These are phyloP conservation scores for Battus philenor DNA, from an alignment of 1,140 invertebrate genomes.

Conservation along the genomic window DNA sequence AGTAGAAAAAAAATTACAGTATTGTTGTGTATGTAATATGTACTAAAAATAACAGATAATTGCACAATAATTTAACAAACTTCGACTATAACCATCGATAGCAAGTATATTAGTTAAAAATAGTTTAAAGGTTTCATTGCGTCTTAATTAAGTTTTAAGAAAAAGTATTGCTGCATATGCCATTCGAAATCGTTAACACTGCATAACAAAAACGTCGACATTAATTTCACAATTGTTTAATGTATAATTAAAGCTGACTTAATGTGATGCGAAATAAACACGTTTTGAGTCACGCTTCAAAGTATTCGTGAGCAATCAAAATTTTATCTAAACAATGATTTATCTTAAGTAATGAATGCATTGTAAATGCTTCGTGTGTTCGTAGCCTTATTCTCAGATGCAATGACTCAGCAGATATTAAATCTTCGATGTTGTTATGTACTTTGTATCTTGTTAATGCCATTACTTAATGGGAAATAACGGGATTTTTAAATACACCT, in stretches of 20 bases:
- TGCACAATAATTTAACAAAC: no score
- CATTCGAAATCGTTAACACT: no score
- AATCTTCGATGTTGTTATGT: background rate
- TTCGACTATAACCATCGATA: no score
- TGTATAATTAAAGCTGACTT: conserved; percentile 22
- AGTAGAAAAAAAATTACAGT: no score
- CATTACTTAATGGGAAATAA: background rate
- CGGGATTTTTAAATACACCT: background rate
- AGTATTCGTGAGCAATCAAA: conserved; percentile 27
- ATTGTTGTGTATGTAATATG: no score
- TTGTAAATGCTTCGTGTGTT: conserved; percentile 23
- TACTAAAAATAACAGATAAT: no score
- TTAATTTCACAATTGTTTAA: conserved; percentile 4
- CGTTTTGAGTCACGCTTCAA: conserved; percentile 10
- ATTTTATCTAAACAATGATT: conserved; percentile 43
- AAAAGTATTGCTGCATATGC: no score
- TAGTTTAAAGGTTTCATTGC: no score
- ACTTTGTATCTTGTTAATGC: background rate
- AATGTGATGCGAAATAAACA: conserved; percentile 1
- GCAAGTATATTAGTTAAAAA: no score
- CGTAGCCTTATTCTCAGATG: conserved; percentile 12
- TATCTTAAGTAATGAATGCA: conserved; percentile 41
- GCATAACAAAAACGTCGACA: background rate
- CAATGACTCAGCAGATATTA: background rate
- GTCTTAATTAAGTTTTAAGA: no score